Base-by-base conservation (phyloP, 1,140 invertebrate species). In the Helicoverpa armigera region DNA sequence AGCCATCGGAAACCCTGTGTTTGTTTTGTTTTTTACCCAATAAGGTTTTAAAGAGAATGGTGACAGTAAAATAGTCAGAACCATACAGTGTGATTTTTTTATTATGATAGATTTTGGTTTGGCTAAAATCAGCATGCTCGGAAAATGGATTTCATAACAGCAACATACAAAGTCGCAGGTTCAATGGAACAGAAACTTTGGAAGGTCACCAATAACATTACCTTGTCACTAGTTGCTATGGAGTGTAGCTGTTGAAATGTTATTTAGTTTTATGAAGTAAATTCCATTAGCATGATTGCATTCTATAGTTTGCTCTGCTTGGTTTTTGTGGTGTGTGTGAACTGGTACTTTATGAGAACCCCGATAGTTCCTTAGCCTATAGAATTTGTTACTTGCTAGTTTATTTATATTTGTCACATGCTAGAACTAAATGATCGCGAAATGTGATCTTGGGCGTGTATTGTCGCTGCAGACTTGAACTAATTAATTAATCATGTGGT, bases 301-400 rank as follows among this genome's bases (percentile, higher is more conserved):
- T 72, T 53, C 50, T 31, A 18, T 63, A 72, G 69, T 72, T 72
- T 31, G 50, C 12, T 72, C 69, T 54, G 31, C 69, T 70, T 72
- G 50, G 69, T 72, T 72, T 72, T 54, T 72, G 69, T 72, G 69
- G 35, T 72, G 23, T 72, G 65, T 69, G 50, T 72, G 69, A 53
- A 29, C 29, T 13, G 12, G 18, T 58, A 10, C 10, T 13, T 31
- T 61, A 11, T 61, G 58, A 61, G 58, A 61, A 61, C 18, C 18
- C 29, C 12, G 9, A 11, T 58, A 12, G 18, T 9, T 58, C 11
- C 12, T 23, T 58, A 23, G 58, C 29, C 14, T 31, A 29, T 60
- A 11, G 16, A 23, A 3, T 54, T 54, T 3, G 4, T 2, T n/a
- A 16, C 10, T 10, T 58, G 54, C n/a, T 58, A 18, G n/a, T 16